These are phyloP conservation scores for Agriopis leucophaearia DNA, from an alignment of 2,888 invertebrate genomes.

Conservation along the genomic window DNA sequence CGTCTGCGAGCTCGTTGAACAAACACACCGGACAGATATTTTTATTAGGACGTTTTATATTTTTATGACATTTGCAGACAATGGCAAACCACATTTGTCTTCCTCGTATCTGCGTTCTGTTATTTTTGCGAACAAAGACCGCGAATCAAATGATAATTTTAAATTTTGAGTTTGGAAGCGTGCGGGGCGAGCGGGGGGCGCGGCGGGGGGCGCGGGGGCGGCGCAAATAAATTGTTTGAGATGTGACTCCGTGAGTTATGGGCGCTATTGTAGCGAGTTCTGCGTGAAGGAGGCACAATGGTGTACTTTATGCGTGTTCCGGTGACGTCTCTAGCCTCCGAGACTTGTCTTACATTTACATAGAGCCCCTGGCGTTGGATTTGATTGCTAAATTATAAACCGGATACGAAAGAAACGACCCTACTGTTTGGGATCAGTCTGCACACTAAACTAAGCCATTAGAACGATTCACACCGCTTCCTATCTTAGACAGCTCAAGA, in stretches of 20 bases:
- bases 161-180: slow-evolving; percentile 56
- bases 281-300: slow-evolving; percentile 33
- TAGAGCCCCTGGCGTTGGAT: not conserved
- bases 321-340: slow-evolving; percentile 18
- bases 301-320: slow-evolving; percentile 35
- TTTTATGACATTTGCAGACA: slow-evolving; percentile 76
- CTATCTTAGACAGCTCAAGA: too few species aligned
- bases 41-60: slow-evolving; percentile 46
- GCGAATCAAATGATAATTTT: slow-evolving; percentile 75
- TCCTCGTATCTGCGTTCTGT: slow-evolving; percentile 64
- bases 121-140: slow-evolving; percentile 70
- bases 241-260: slow-evolving; percentile 62
- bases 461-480: too few species aligned
- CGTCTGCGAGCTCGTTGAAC: slow-evolving; percentile 5
- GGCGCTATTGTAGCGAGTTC: slow-evolving; percentile 37
- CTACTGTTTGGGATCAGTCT: not conserved
- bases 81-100: slow-evolving; percentile 74
- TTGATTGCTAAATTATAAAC: not conserved
- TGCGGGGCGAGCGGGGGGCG: not conserved
- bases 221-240: slow-evolving; percentile 65
- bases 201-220: slow-evolving; percentile 12
- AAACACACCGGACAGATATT: slow-evolving; percentile 24
- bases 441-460: not conserved
- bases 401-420: slow-evolving; percentile 3
- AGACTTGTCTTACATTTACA: slow-evolving; percentile 14